Percentiles rank a stretch among this genome's conserved stretches.
Conservation (phyloP, 2,888 invertebrate genomes). For the Chydorus sphaericus region DNA sequence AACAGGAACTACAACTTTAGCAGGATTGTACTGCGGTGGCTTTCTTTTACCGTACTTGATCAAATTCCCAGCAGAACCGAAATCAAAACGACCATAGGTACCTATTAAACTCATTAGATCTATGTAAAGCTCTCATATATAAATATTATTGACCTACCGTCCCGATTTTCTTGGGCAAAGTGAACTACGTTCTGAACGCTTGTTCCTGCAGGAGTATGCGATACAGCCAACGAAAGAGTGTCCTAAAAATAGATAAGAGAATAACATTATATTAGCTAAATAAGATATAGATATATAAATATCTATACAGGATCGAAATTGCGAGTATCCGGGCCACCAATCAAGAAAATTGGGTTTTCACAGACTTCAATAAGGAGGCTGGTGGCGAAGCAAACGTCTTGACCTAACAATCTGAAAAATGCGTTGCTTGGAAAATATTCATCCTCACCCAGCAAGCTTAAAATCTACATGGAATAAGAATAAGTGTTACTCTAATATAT, state of each 20-base stretch:
- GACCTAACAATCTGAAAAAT: constrained; percentile 37
- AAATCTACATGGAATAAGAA: no score
- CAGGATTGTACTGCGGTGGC: constrained; percentile 26
- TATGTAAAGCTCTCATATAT: not conserved
- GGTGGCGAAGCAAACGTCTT: constrained; percentile 39
- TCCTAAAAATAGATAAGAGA: constrained; percentile 20
- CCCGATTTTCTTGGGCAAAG: constrained; percentile 22
- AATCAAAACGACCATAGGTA: constrained; percentile 15
- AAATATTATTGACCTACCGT: no score
- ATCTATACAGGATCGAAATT: constrained; percentile 30
- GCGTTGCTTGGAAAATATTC: constrained; percentile 48
- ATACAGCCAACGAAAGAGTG: constrained; percentile 28
- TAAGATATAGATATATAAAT: no score
- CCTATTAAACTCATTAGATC: not conserved
- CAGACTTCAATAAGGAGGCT: constrained; percentile 43
- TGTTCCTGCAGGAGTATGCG: constrained; percentile 26
- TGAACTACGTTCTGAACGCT: constrained; percentile 26
- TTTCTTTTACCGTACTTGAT: constrained; percentile 21
- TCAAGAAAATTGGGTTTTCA: constrained; percentile 46
- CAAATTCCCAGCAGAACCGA: constrained; percentile 15
- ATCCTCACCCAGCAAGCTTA: constrained; percentile 37
- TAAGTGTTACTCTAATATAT: no score
- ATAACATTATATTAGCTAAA: not conserved
- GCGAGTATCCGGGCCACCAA: constrained; percentile 36
- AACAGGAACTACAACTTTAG: constrained; percentile 24